phyloP scores from a whole-genome alignment of 1,140 invertebrate species.

The Rhynchophorus ferrugineus region DNA sequence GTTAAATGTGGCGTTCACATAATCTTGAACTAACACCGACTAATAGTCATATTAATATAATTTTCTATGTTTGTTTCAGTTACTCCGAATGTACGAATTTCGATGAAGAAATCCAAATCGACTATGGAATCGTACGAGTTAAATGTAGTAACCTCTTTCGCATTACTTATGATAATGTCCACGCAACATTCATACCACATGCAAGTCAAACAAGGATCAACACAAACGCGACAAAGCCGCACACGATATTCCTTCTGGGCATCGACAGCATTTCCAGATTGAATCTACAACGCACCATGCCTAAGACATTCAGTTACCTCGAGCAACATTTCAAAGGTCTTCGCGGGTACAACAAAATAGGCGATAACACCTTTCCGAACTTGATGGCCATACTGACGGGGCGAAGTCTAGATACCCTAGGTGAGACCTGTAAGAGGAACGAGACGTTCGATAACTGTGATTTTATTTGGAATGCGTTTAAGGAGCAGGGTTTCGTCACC shows the following conservation, averaged over 20 bases:
- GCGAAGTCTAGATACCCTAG: conserved; percentile 42
- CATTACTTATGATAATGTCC: conserved; percentile 45
- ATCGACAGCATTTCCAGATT: conserved; percentile 75
- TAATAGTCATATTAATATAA: neutral
- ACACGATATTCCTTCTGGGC: conserved; percentile 69
- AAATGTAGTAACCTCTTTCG: conserved; percentile 34
- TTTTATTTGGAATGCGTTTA: conserved; percentile 56
- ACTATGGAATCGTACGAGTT: conserved; percentile 41
- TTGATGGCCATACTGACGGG: conserved; percentile 70
- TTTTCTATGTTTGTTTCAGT: conserved; percentile 30
- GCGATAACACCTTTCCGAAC: conserved; percentile 77
- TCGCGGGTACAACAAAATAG: conserved; percentile 60
- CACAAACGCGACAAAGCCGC: conserved; percentile 42
- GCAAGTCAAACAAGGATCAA: neutral
- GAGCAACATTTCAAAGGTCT: conserved; percentile 47
- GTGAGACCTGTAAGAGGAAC: conserved; percentile 43
- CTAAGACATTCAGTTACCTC: conserved; percentile 59
- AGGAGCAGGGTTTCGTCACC: conserved; percentile 52
- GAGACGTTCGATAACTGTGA: conserved; percentile 50
- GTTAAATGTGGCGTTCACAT: too few species aligned
- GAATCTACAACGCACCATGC: conserved; percentile 70
- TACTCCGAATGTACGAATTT: conserved; percentile 42
- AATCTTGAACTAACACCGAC: too few species aligned
- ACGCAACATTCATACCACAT: conserved; percentile 38
- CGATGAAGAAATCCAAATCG: conserved; percentile 34